A percentile compares a stretch with the other conserved stretches of the same genome.
phyloP scores from a whole-genome alignment of 2,113 vertebrate genomes.

The Aix galericulata region DNA sequence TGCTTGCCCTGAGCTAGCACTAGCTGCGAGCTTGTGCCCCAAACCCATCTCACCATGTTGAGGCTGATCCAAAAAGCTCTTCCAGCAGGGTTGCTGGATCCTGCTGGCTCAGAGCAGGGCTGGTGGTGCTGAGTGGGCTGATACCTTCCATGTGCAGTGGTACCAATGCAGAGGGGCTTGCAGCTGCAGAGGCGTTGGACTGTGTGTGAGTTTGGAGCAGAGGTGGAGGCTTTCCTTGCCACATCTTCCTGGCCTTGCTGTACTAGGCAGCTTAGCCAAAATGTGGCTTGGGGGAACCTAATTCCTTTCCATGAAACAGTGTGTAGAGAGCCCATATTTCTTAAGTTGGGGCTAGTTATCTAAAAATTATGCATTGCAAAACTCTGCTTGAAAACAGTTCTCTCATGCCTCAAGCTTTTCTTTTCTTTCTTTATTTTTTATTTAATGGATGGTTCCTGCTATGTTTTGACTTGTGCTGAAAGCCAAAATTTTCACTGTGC shows the following conservation, averaged over 20 bases:
- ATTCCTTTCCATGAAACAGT: neutral
- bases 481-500: neutral
- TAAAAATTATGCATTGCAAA: neutral
- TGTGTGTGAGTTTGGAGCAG: neutral
- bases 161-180: neutral
- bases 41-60: neutral
- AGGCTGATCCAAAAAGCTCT: neutral
- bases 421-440: neutral
- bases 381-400: neutral
- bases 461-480: neutral
- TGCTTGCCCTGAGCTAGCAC: neutral
- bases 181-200: neutral
- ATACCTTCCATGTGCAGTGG: accelerated
- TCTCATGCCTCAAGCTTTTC: neutral
- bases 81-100: neutral
- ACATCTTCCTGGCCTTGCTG: neutral
- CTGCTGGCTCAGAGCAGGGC: neutral
- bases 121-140: neutral
- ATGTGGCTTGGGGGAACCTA: neutral
- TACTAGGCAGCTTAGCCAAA: neutral
- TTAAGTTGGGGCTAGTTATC: neutral
- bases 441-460: neutral
- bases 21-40: neutral
- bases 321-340: neutral
- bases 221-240: neutral